phyloP scores from a whole-genome alignment of 1,140 invertebrate species.

The Heliconius nattereri region DNA sequence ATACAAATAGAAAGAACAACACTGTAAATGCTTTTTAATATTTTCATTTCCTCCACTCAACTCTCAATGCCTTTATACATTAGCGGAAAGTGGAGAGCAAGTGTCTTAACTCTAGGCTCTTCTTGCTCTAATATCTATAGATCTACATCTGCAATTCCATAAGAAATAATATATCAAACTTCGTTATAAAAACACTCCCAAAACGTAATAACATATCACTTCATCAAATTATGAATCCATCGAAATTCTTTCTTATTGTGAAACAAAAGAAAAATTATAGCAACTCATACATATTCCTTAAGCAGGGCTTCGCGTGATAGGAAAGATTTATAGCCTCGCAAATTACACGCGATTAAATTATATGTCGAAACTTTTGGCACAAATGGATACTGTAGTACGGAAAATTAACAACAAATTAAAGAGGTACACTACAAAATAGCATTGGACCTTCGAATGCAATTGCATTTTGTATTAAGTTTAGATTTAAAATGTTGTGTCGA shows the following conservation, averaged over 20 bases:
- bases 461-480: background rate
- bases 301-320: conserved; percentile 43
- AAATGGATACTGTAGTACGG: conserved; percentile 43
- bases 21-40: too few species aligned
- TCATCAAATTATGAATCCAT: conserved; percentile 8
- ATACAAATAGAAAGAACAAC: too few species aligned
- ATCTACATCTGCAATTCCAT: too few species aligned
- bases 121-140: background rate
- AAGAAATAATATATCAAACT: too few species aligned
- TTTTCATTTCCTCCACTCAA: too few species aligned
- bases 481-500: too few species aligned
- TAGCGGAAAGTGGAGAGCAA: too few species aligned
- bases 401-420: conserved; percentile 35
- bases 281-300: conserved; percentile 39
- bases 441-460: background rate
- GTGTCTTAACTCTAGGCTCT: too few species aligned
- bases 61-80: too few species aligned
- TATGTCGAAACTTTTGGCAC: conserved; percentile 48
- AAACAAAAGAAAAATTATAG: conserved; percentile 24
- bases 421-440: too few species aligned
- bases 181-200: background rate
- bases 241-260: background rate
- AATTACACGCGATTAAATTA: conserved; percentile 54
- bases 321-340: conserved; percentile 45
- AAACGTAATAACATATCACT: background rate